Percentiles rank a stretch among this genome's conserved stretches.
phyloP scores from a whole-genome alignment of 2,113 vertebrate species.

The Piprites chloris region DNA sequence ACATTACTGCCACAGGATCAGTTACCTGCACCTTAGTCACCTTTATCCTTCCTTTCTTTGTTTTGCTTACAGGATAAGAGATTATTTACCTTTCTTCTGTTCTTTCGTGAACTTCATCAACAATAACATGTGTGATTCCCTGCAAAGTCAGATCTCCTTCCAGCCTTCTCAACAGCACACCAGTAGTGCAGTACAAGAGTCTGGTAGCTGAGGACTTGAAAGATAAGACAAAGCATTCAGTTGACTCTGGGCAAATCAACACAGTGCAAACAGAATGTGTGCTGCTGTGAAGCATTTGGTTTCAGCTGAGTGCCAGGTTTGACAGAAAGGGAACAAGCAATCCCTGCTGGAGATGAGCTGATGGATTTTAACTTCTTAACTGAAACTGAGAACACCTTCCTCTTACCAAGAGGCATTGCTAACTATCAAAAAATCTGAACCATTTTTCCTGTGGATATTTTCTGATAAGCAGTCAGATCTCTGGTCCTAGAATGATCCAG shows the following conservation, averaged over 20 bases:
- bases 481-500: neutral
- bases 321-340: neutral
- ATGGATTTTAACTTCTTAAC: neutral
- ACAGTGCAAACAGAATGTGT: neutral
- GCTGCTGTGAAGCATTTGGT: neutral
- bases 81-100: constrained; percentile 91
- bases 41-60: neutral
- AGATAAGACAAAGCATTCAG: neutral
- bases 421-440: neutral
- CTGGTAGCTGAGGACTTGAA: constrained; percentile 88
- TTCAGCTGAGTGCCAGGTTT: neutral
- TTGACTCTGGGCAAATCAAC: neutral
- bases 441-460: neutral
- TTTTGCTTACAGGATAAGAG: neutral
- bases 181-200: constrained; percentile 93
- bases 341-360: neutral
- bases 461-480: neutral
- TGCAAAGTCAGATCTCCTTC: constrained; percentile 85
- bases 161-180: constrained; percentile 88
- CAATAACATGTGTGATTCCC: constrained; percentile 88
- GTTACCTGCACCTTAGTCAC: neutral
- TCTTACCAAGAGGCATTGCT: neutral
- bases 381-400: neutral
- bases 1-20: neutral
- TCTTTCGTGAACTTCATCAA: constrained; percentile 97